phyloP scores from a whole-genome alignment of 2,888 invertebrate species.

The Lycaena phlaeas region DNA sequence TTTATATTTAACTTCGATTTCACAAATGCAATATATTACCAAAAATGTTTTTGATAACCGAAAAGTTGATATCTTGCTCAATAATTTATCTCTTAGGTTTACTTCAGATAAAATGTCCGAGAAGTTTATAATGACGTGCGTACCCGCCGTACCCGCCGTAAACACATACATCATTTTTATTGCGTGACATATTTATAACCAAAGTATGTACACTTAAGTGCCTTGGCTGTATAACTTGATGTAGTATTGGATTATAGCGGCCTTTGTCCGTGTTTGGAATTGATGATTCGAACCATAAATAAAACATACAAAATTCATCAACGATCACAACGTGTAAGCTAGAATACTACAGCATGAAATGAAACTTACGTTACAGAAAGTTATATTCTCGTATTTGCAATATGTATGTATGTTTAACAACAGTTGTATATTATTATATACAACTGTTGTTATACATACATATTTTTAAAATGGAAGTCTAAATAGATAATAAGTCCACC shows the following conservation, averaged over 20 bases:
- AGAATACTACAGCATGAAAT: no score
- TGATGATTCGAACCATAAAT: not conserved
- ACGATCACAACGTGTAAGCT: no score
- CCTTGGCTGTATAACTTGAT: slow-evolving; percentile 1
- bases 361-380: no score
- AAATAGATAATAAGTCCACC: no score
- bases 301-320: not conserved
- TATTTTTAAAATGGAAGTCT: no score
- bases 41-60: not conserved
- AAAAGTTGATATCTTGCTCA: not conserved
- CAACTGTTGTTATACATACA: no score
- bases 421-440: no score
- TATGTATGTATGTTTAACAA: no score
- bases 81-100: not conserved
- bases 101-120: slow-evolving; percentile 1
- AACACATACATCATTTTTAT: slow-evolving; percentile 18
- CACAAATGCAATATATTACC: not conserved
- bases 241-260: not conserved
- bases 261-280: slow-evolving; percentile 4
- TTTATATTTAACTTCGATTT: no score
- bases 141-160: slow-evolving; percentile 15
- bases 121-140: slow-evolving; percentile 18
- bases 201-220: slow-evolving; percentile 6
- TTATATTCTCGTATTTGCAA: no score
- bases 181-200: slow-evolving; percentile 17